phyloP scores from a whole-genome alignment of 1,140 invertebrate genomes.

The Camponotus vicinus region DNA sequence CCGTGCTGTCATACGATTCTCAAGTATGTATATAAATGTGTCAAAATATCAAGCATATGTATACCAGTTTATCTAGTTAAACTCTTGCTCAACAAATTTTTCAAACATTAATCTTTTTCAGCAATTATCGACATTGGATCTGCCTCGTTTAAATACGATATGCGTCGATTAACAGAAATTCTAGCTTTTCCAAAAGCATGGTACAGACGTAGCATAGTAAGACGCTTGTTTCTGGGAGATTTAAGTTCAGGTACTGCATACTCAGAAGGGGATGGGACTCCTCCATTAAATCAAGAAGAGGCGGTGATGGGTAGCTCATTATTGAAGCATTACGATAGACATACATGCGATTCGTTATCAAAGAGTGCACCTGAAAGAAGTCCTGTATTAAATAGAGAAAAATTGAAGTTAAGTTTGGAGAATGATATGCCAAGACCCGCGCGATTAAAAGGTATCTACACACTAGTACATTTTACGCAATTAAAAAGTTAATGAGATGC shows the following conservation, averaged over 20 bases:
- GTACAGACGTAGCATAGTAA: slow-evolving; percentile 97
- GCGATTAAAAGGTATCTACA: slow-evolving; percentile 84
- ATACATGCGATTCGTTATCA: slow-evolving; percentile 78
- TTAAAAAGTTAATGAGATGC: no score
- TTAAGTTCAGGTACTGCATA: slow-evolving; percentile 88
- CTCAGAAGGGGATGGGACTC: slow-evolving; percentile 85
- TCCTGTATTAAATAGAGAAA: slow-evolving; percentile 86
- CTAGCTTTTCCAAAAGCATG: slow-evolving; percentile 99
- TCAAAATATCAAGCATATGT: neutral
- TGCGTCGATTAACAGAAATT: slow-evolving; percentile 98
- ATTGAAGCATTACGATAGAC: slow-evolving; percentile 81
- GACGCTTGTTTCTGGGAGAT: slow-evolving; percentile 97
- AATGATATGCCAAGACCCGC: slow-evolving; percentile 83
- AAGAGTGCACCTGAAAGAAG: slow-evolving; percentile 84
- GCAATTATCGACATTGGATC: slow-evolving; percentile 98
- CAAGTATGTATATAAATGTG: slow-evolving; percentile 89
- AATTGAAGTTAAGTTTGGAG: slow-evolving; percentile 86
- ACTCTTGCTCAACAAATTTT: slow-evolving; percentile 51
- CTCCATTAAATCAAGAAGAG: slow-evolving; percentile 81
- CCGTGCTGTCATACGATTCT: slow-evolving; percentile 94
- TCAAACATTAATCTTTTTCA: slow-evolving; percentile 82
- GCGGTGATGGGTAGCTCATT: slow-evolving; percentile 83
- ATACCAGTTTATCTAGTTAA: slow-evolving; percentile 4
- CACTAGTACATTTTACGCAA: neutral
- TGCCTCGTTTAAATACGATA: slow-evolving; percentile 99